Evolutionary conservation across 2,888 invertebrate species (phyloP), one percentile per base, ranked within the genome.

Genomic region (Drosophila bunnanda): DNA sequence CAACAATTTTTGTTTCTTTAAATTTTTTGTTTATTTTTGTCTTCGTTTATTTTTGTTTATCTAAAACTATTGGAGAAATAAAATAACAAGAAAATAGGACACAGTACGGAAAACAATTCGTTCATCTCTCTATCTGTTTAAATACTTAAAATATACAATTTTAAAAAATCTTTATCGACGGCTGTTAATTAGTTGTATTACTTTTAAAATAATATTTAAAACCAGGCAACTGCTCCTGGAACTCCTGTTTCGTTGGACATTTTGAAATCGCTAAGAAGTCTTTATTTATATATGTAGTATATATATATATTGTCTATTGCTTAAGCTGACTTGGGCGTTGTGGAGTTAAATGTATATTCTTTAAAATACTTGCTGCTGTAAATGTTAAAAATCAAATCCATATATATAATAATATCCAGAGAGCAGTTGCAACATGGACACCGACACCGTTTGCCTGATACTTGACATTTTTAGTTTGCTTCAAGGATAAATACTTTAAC

Each of bases 351-450:
- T 50, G 9, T 48, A 32, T 48, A 12, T 30, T 36, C n/a, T 30
- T 52, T 41, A 41, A 48, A 67, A 67, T 41, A 55, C 39, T 46
- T 20, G 39, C 54, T 50, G 59, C 48, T 62, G 44, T 38, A 65
- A 17, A 34, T 64, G n/a, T 55, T 25, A 13, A 34, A 41, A 41
- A 56, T 48, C 20, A 70, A 34, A 41, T 56, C 36, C 53, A 54
- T 17, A 10, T 22, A 20, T 20, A n/a, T 46, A 28, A 28, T 46
- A 46, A 59, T 13, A 48, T 64, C 34, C 53, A 74, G 52, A 25
- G 56, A 83, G 68, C 84, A 76, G 66, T 59, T 64, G 65, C 43
- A 17, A 30, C 55, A 75, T 88, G 82, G 82, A 82, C 86, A 88
- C 88, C 85, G 64, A 75, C 85, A 87, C 88, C 88, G 46, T 20